Base-by-base conservation (phyloP, 2,113 vertebrate species). In the Etia nguti region DNA sequence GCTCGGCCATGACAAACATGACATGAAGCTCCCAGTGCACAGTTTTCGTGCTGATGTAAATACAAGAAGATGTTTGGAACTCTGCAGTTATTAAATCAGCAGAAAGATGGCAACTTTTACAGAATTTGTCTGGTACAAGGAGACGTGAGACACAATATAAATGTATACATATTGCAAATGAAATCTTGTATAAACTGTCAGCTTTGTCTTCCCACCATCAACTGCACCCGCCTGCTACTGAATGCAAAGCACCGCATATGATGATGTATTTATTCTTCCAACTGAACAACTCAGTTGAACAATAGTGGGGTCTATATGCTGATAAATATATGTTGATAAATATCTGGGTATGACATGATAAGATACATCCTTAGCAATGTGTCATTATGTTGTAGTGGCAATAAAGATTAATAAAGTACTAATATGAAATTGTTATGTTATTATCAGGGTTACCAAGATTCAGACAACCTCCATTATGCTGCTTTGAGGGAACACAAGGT, bases 381-480 rank as follows among this genome's bases (percentile, higher is more conserved):
- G 38, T 0, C 0, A 24, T 70, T 43, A 43, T 70, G n/a, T 0
- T 68, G 62, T 22, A 38, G 73, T 31, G 16, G 24, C 26, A 50
- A 77, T 50, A 50, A 29, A 12, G 11, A 77, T n/a, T 2, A 8
- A 31, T 52, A 4, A 29, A n/a, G 10, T 52, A 48, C 24, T 52
- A 8, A 31, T n/a, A 13, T 77, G 0, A 52, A 34, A 52, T 34
- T 50, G 6, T 50, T 50, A 12, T 77, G 0, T 12, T 75, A n/a
- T 52, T 34, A 52, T 8, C 73, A 77, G 46, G 46, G 46, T 0
- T 34, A 50, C 10, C 46, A 52, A 34, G 73, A 77, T 52, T 77
- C 73, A 34, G 73, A 77, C 46, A 77, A 77, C 26, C 73, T 77
- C 10, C 46, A 77, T 52, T 77, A 77, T 77, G 73, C 73, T 52